Evolutionary conservation across 2,797 vertebrate species (phyloP), one percentile per base, ranked within the genome.

Genomic region (Microctenopoma lineatum): DNA sequence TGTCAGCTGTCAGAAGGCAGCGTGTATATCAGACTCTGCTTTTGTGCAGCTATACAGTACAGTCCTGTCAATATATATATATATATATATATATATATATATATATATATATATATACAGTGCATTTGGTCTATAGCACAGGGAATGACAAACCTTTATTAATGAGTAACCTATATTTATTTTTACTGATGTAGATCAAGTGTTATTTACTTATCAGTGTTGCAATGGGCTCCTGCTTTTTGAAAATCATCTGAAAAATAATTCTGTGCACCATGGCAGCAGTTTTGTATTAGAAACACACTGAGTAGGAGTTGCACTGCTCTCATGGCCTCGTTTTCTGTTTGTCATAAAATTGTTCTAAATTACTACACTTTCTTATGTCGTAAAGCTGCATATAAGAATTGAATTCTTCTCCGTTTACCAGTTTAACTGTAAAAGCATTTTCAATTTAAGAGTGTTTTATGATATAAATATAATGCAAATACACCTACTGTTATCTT

Each of bases 401-500:
- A 53, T 55, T 59, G 6, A 52, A 18, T 57, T 59, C 25, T 59
- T 46, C 29, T 59, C 12, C 42, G 59, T 58, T 63, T 65, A 53
- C 29, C 42, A 1, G 47, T 45, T 15, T 65, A 45, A 15, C 29
- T 71, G 45, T 68, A 57, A 84, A 87, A 89, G 70, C 64, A 29
- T 72, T 81, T 84, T 81, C 47, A 73, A 74, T 83, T 80, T 51
- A 75, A 67, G 71, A 79, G 73, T 60, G 64, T 76, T 84, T 88
- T 81, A 80, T 75, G 59, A 77, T 38, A 38, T 38, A 38, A 38
- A 38, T 12, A 62, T 66, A 71, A 81, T 70, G 84, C 70, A 84
- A 83, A 90, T 71, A 82, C 54, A 88, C 87, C 85, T 87, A 60
- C 78, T 64, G 84, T 88, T 88, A 91, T 89, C 90, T 87, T 70